Percentiles rank a stretch among this genome's conserved stretches.
These are phyloP conservation scores for Drosophila lacertosa DNA, from an alignment of 1,140 invertebrate species.

Conservation along the genomic window DNA sequence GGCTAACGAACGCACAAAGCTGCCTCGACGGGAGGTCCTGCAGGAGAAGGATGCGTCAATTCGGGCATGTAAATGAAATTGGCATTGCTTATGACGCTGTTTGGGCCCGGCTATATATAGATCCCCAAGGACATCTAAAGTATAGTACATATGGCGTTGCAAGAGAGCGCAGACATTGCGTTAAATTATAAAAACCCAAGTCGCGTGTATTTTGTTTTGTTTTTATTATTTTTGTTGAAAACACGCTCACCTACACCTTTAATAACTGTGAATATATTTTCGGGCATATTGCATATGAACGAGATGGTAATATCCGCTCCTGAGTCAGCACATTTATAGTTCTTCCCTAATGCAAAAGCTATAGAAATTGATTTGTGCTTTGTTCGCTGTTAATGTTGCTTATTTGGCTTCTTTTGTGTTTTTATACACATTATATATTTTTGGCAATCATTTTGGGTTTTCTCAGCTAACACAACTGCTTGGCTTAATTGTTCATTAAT, in stretches of 20 bases:
- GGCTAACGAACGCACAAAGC: conserved; percentile 5
- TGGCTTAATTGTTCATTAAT: not conserved
- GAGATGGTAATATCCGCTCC: not conserved
- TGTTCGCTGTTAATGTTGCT: conserved; percentile 34
- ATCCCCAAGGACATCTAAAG: conserved; percentile 30
- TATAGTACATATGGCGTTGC: conserved; percentile 15
- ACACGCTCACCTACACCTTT: conserved; percentile 7
- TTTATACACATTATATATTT: conserved; percentile 8
- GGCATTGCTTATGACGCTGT: conserved; percentile 34
- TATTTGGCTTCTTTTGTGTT: conserved; percentile 37
- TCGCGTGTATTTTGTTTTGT: conserved; percentile 52
- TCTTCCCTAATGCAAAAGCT: conserved; percentile 42
- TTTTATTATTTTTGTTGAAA: conserved; percentile 17
- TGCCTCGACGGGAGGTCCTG: not conserved
- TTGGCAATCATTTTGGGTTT: conserved; percentile 15
- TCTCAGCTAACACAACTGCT: not conserved
- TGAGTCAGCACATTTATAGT: conserved; percentile 55
- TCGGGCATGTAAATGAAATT: conserved; percentile 49
- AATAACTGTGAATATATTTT: conserved; percentile 19
- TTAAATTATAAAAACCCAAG: conserved; percentile 70
- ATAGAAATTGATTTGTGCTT: conserved; percentile 49
- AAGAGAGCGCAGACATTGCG: conserved; percentile 52
- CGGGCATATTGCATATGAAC: conserved; percentile 40
- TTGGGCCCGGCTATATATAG: conserved; percentile 30
- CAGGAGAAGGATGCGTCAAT: conserved; percentile 11